These are phyloP conservation scores for Zhuqinia jingwanae DNA, from an alignment of 2,888 invertebrate genomes.

Conservation along the genomic window DNA sequence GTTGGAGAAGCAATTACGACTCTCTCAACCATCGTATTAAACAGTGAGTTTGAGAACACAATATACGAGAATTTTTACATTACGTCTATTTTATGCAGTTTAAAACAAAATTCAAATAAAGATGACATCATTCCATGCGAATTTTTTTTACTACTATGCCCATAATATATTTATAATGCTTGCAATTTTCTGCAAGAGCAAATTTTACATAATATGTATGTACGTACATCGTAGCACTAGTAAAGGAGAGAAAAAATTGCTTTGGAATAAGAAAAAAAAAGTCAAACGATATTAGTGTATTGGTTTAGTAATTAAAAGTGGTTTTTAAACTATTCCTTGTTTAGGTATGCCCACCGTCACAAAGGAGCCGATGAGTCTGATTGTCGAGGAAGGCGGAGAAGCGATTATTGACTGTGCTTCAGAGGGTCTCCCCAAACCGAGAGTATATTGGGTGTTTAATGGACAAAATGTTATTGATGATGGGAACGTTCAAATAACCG, in stretches of 20 bases:
- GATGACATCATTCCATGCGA: slow-evolving; percentile 61
- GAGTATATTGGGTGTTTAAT: slow-evolving; percentile 92
- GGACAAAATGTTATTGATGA: slow-evolving; percentile 86
- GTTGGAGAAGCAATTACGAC: slow-evolving; percentile 83
- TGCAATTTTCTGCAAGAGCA: slow-evolving; percentile 4
- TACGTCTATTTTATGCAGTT: no score
- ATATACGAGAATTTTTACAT: background rate
- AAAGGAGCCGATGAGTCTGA: slow-evolving; percentile 81
- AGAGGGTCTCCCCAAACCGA: slow-evolving; percentile 88
- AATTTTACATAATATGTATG: background rate
- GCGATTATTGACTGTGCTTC: slow-evolving; percentile 83
- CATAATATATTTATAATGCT: background rate
- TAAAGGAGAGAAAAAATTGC: background rate
- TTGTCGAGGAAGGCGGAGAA: slow-evolving; percentile 83
- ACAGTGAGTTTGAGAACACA: slow-evolving; percentile 80
- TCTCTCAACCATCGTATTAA: slow-evolving; percentile 81
- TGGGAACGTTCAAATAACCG: slow-evolving; percentile 79
- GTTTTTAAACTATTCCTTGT: slow-evolving; percentile 21
- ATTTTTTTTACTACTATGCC: background rate
- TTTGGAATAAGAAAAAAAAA: slow-evolving; percentile 1
- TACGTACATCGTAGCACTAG: background rate
- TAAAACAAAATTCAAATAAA: slow-evolving; percentile 44
- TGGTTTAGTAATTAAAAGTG: slow-evolving; percentile 41
- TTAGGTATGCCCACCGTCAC: slow-evolving; percentile 81
- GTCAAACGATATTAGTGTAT: slow-evolving; percentile 5